phyloP scores from a whole-genome alignment of 2,113 vertebrate species.

The Noctilio leporinus region DNA sequence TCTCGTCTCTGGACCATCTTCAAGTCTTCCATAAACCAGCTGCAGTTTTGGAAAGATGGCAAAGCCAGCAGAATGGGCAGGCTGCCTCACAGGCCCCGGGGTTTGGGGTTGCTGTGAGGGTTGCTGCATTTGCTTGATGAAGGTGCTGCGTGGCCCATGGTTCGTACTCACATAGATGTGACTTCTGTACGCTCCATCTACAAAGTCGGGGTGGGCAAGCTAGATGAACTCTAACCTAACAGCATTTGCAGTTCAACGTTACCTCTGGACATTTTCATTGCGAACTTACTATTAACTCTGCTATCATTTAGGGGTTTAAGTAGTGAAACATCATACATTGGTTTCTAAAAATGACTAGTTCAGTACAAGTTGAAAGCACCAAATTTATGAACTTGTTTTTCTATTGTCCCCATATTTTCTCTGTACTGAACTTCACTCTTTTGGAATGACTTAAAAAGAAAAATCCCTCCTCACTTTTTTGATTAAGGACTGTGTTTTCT shows the following conservation, averaged over 20 bases:
- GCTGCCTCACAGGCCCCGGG: neutral
- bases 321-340: neutral
- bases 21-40: slow-evolving; percentile 35
- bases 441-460: neutral
- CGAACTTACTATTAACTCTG: neutral
- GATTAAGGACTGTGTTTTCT: neutral
- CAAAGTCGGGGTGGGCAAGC: neutral
- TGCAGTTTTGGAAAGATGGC: slow-evolving; percentile 27
- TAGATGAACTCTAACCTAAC: neutral
- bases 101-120: too few relatives aligned
- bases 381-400: neutral
- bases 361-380: neutral
- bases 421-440: neutral
- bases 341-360: slow-evolving; percentile 13
- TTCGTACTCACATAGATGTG: neutral
- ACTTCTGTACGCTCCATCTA: neutral
- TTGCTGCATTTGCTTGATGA: neutral
- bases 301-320: neutral
- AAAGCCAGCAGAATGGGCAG: neutral
- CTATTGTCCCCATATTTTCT: neutral
- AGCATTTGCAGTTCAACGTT: neutral
- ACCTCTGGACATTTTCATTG: neutral
- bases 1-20: slow-evolving; percentile 31
- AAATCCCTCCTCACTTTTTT: neutral
- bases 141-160: neutral